Percentiles rank a stretch among this genome's conserved stretches.
phyloP scores from a whole-genome alignment of 2,113 vertebrate genomes.

The Thomomys bottae region DNA sequence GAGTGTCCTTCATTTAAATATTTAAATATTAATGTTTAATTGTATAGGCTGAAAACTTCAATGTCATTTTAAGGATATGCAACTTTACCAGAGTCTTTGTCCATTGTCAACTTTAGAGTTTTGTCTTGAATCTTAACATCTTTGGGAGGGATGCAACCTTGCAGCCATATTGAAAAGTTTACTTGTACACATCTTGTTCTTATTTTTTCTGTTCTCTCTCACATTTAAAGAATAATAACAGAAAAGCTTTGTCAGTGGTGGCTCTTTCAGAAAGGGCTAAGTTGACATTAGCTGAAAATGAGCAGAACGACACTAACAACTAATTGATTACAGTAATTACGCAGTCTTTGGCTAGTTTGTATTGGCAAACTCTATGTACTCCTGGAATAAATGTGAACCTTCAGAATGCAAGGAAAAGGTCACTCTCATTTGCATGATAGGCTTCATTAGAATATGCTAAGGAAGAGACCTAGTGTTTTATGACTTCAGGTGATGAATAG shows the following conservation, averaged over 20 bases:
- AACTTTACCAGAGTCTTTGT: constrained; percentile 86
- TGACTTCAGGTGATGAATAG: constrained; percentile 98
- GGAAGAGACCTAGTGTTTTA: constrained; percentile 95
- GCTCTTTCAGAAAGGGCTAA: constrained; percentile 88
- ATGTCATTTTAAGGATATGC: constrained; percentile 94
- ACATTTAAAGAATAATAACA: constrained; percentile 80
- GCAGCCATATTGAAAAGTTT: constrained; percentile 76
- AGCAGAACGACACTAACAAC: constrained; percentile 93
- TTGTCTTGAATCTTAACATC: constrained; percentile 60
- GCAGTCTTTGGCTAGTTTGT: constrained; percentile 94
- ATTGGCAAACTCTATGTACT: constrained; percentile 94
- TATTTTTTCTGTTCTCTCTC: not conserved
- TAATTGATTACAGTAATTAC: constrained; percentile 99
- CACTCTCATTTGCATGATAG: constrained; percentile 99
- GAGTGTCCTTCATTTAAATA: constrained; percentile 96
- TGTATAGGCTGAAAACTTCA: constrained; percentile 90
- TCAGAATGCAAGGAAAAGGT: constrained; percentile 96
- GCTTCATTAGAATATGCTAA: constrained; percentile 99
- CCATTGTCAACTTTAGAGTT: constrained; percentile 50
- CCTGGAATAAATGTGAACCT: constrained; percentile 96
- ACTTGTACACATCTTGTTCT: constrained; percentile 71
- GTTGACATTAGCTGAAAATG: constrained; percentile 96
- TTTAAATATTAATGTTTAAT: constrained; percentile 97
- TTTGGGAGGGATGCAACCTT: not conserved
- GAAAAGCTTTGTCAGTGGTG: constrained; percentile 84